phyloP scores from a whole-genome alignment of 1,140 invertebrate species.

The Nasonia vitripennis region DNA sequence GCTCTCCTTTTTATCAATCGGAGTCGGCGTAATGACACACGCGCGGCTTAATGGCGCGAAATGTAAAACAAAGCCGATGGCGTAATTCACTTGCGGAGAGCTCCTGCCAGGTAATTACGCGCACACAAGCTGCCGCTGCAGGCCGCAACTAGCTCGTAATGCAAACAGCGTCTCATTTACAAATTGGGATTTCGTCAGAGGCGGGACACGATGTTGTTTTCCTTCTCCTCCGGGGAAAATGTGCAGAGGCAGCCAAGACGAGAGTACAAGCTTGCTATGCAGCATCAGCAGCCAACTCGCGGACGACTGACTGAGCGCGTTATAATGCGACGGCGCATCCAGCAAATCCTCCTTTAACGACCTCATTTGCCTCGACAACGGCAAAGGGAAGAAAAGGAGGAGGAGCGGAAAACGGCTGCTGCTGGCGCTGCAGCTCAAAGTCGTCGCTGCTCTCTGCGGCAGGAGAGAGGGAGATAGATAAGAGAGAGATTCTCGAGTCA shows the following conservation, averaged over 20 bases:
- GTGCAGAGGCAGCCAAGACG: background rate
- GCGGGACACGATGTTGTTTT: background rate
- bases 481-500: background rate
- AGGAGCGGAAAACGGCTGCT: constrained; percentile 34
- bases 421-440: constrained; percentile 38
- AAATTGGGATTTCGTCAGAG: constrained; percentile 26
- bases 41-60: background rate
- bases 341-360: constrained; percentile 66
- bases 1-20: constrained; percentile 45
- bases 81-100: background rate
- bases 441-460: constrained; percentile 27
- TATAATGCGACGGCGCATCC: constrained; percentile 58
- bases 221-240: constrained; percentile 7
- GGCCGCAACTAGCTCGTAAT: background rate
- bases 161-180: constrained; percentile 29
- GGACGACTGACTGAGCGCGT: constrained; percentile 25
- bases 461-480: background rate
- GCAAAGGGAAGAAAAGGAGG: constrained; percentile 58
- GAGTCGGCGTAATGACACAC: constrained; percentile 34
- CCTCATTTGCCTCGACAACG: constrained; percentile 66
- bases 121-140: background rate
- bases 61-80: background rate
- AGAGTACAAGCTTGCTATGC: background rate
- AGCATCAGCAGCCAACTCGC: constrained; percentile 8
- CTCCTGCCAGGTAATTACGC: background rate